Evolutionary conservation across 2,113 vertebrate genomes (phyloP).

Genomic region (Heterotilapia buettikoferi): DNA sequence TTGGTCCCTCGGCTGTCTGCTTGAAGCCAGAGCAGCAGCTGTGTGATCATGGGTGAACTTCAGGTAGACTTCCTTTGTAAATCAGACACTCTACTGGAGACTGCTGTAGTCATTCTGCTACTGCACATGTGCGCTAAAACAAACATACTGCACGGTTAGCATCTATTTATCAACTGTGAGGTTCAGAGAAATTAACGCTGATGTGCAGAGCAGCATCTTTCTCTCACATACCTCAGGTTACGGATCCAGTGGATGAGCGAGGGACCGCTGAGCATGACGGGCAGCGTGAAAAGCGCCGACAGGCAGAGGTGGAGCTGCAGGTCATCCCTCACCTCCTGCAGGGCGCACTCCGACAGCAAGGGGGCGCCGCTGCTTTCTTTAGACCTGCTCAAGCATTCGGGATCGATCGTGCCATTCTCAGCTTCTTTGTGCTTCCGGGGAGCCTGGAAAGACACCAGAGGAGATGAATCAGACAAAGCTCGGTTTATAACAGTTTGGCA

Average conservation of each 20-base stretch:
- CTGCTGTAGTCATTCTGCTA: not conserved
- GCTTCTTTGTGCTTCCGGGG: conserved; percentile 47
- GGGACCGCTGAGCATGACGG: conserved; percentile 80
- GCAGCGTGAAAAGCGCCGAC: conserved; percentile 76
- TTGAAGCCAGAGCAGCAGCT: not conserved
- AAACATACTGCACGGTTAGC: not conserved
- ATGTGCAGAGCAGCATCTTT: not conserved
- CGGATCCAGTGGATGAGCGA: conserved; percentile 90
- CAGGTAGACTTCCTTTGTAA: not conserved
- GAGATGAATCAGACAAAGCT: not conserved
- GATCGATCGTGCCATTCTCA: conserved; percentile 16
- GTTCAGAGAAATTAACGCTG: not conserved
- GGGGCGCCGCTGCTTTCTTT: conserved; percentile 42
- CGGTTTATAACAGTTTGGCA: not conserved
- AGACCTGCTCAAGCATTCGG: not conserved
- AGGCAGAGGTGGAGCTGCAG: conserved; percentile 83
- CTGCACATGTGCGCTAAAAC: not conserved
- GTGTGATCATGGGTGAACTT: not conserved
- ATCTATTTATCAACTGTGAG: not conserved
- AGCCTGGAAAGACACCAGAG: conserved; percentile 27
- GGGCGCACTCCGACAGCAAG: conserved; percentile 46
- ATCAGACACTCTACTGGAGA: not conserved
- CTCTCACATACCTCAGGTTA: conserved; percentile 80
- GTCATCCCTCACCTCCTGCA: conserved; percentile 73
- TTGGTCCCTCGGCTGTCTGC: not conserved